A percentile compares a stretch with the other conserved stretches of the same genome.
Evolutionary conservation across 2,113 vertebrate genomes (phyloP).

Genomic region (Cynoglossus semilaevis): DNA sequence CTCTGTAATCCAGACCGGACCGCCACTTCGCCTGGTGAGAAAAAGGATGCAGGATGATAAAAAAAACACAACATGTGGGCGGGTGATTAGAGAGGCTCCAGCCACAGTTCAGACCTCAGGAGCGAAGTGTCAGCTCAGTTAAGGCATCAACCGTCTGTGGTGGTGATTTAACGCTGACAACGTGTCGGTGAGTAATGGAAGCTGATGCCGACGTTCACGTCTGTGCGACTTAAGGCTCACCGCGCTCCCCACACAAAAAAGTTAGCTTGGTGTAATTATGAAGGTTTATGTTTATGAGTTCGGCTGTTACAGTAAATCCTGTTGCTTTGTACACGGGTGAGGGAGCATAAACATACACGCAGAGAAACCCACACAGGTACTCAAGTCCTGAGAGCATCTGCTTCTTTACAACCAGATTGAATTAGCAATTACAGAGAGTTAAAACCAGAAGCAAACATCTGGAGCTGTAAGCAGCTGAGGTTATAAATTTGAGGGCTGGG

Average conservation of each 20-base stretch:
- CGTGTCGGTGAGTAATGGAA: conserved; percentile 55
- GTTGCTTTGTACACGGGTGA: conserved; percentile 47
- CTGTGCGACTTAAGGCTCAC: conserved; percentile 33
- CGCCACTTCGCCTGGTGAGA: conserved; percentile 69
- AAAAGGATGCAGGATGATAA: conserved; percentile 48
- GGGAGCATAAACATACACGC: conserved; percentile 16
- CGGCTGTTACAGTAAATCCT: conserved; percentile 60
- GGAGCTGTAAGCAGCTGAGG: conserved; percentile 75
- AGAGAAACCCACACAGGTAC: conserved; percentile 62
- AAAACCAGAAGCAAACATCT: conserved; percentile 78
- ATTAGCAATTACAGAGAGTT: conserved; percentile 79
- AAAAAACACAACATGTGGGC: conserved; percentile 23
- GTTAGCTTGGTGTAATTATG: conserved; percentile 53
- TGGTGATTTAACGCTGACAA: conserved; percentile 53
- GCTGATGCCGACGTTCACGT: conserved; percentile 46
- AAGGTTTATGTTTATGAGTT: conserved; percentile 66
- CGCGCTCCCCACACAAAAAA: conserved; percentile 29
- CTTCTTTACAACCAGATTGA: conserved; percentile 77
- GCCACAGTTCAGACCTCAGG: conserved; percentile 47
- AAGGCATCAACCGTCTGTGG: conserved; percentile 39
- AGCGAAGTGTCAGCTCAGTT: conserved; percentile 41
- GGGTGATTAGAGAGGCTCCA: conserved; percentile 50
- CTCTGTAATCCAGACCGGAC: conserved; percentile 58
- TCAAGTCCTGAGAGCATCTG: conserved; percentile 72
- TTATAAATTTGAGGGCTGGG: conserved; percentile 67